A percentile compares a stretch with the other conserved stretches of the same genome.
Evolutionary conservation across 2,888 invertebrate species (phyloP).

Genomic region (Cephonodes hylas): DNA sequence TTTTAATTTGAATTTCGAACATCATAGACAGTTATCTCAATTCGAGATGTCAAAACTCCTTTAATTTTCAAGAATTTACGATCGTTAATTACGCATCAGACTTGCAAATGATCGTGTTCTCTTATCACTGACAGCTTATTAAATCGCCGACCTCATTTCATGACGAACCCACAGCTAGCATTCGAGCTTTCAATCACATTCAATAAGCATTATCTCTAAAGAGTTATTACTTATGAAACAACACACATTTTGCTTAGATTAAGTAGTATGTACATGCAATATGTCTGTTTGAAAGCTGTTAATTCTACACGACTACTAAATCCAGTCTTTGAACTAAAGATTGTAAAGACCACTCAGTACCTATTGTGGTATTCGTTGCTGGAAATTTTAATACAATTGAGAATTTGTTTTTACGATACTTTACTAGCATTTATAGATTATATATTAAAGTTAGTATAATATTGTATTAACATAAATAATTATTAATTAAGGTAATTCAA

Average conservation of each 20-base stretch:
- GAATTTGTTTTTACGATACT: too few relatives aligned
- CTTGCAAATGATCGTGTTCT: not conserved
- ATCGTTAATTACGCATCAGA: not conserved
- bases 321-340: too few relatives aligned
- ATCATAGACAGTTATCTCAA: too few relatives aligned
- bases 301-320: too few relatives aligned
- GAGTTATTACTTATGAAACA: not conserved
- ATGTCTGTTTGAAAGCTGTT: not conserved
- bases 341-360: too few relatives aligned
- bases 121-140: slow-evolving; percentile 9
- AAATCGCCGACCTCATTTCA: not conserved
- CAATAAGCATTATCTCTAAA: not conserved
- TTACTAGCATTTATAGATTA: too few relatives aligned
- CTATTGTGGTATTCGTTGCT: too few relatives aligned
- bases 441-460: too few relatives aligned
- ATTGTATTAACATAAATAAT: too few relatives aligned
- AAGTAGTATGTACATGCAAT: not conserved
- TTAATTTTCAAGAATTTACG: not conserved
- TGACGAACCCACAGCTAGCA: not conserved
- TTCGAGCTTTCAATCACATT: slow-evolving; percentile 5
- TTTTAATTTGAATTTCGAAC: too few relatives aligned
- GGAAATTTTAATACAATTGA: too few relatives aligned
- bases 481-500: not conserved
- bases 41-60: not conserved
- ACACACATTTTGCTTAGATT: not conserved